phyloP scores from a whole-genome alignment of 2,888 invertebrate genomes.

The Xestia xanthographa region DNA sequence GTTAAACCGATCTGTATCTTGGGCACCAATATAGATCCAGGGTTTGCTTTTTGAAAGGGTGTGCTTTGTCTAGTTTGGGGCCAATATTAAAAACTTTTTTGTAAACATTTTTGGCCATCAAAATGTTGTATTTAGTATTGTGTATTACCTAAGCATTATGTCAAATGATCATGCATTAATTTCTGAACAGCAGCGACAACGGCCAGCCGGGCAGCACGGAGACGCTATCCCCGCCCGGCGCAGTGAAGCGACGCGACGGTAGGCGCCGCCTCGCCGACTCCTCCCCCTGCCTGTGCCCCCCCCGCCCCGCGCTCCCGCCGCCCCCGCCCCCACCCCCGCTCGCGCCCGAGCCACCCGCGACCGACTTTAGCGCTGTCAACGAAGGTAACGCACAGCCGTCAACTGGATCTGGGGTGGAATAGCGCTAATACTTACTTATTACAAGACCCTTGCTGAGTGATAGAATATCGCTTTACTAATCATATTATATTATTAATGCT shows the following conservation, averaged over 20 bases:
- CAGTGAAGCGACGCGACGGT: constrained; percentile 75
- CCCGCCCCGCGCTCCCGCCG: constrained; percentile 80
- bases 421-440: constrained; percentile 21
- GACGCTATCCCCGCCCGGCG: constrained; percentile 75
- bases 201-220: constrained; percentile 82
- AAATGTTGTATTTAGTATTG: not conserved
- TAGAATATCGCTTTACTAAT: constrained; percentile 60
- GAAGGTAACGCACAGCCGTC: constrained; percentile 87
- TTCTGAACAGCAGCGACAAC: constrained; percentile 84
- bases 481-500: constrained; percentile 24
- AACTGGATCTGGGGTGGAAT: constrained; percentile 73
- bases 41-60: not conserved
- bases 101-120: not conserved
- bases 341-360: constrained; percentile 54
- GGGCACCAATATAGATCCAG: not conserved
- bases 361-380: constrained; percentile 89
- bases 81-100: not conserved
- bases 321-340: constrained; percentile 77
- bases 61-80: not conserved
- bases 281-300: constrained; percentile 83
- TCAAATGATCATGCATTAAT: constrained; percentile 41
- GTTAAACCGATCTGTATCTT: not conserved
- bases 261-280: constrained; percentile 82
- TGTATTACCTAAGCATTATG: not conserved
- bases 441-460: constrained; percentile 4